Conservation (phyloP, 1,140 invertebrate species). For the Stegodyphus mimosarum region DNA sequence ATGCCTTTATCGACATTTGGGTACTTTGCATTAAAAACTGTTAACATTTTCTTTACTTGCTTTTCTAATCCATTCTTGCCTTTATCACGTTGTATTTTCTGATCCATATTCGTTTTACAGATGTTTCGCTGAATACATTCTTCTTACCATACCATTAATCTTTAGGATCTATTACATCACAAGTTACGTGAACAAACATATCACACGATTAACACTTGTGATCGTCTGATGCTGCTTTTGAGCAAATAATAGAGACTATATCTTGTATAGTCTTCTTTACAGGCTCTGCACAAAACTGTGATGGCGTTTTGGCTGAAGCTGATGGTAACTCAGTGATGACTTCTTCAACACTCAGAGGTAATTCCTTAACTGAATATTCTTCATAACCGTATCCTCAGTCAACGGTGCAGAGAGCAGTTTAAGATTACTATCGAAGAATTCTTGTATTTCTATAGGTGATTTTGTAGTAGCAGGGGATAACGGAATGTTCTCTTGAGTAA, state of each 20-base stretch:
- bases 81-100: too few species aligned
- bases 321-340: slow-evolving; percentile 48
- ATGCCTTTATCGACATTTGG: too few species aligned
- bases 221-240: slow-evolving; percentile 54
- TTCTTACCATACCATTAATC: too few species aligned
- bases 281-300: slow-evolving; percentile 24
- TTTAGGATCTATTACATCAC: too few species aligned
- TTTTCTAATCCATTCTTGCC: too few species aligned
- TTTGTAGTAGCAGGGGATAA: slow-evolving; percentile 32
- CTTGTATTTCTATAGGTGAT: slow-evolving; percentile 16
- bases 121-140: too few species aligned
- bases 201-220: slow-evolving; percentile 58
- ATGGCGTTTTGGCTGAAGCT: slow-evolving; percentile 45
- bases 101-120: too few species aligned
- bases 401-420: slow-evolving; percentile 38
- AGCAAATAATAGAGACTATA: slow-evolving; percentile 44
- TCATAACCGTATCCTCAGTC: slow-evolving; percentile 22
- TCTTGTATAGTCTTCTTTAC: slow-evolving; percentile 9
- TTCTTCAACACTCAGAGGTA: slow-evolving; percentile 54
- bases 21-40: too few species aligned
- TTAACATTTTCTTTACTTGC: too few species aligned
- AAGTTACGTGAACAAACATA: neutral
- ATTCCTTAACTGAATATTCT: slow-evolving; percentile 41
- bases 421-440: slow-evolving; percentile 44
- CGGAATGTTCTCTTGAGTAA: slow-evolving; percentile 3